Percentiles rank a stretch among this genome's conserved stretches.
phyloP scores from a whole-genome alignment of 2,113 vertebrate species.

The Tenrec ecaudatus region DNA sequence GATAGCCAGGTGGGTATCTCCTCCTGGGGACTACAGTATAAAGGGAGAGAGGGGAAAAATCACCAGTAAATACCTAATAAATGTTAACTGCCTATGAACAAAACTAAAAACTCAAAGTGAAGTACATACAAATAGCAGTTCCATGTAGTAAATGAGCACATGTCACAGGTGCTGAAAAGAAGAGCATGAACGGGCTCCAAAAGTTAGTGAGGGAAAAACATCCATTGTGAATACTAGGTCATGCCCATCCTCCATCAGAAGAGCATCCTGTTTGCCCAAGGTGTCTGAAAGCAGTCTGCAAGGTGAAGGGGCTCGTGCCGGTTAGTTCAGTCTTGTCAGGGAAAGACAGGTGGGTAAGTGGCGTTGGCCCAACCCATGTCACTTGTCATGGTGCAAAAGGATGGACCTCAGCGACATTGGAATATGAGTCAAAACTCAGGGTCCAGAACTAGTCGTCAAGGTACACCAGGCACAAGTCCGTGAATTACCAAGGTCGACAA shows the following conservation, averaged over 20 bases:
- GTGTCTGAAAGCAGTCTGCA: neutral
- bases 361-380: neutral
- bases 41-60: neutral
- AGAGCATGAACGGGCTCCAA: too few species aligned
- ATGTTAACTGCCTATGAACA: neutral
- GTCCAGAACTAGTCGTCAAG: neutral
- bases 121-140: neutral
- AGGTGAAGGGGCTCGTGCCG: neutral
- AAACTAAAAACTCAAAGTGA: neutral
- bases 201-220: too few species aligned
- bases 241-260: neutral
- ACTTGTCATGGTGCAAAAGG: neutral
- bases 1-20: too few species aligned
- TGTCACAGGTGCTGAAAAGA: neutral
- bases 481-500: neutral
- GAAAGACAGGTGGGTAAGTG: neutral
- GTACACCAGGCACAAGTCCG: neutral
- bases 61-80: neutral
- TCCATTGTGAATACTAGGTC: neutral
- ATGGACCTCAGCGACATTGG: neutral
- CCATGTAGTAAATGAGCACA: neutral
- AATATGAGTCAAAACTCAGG: neutral
- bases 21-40: neutral
- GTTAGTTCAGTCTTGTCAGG: neutral
- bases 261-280: too few species aligned